Percentiles rank a stretch among this genome's conserved stretches.
Conservation (phyloP, 2,113 vertebrate genomes). For the Leptocoma aspasia region DNA sequence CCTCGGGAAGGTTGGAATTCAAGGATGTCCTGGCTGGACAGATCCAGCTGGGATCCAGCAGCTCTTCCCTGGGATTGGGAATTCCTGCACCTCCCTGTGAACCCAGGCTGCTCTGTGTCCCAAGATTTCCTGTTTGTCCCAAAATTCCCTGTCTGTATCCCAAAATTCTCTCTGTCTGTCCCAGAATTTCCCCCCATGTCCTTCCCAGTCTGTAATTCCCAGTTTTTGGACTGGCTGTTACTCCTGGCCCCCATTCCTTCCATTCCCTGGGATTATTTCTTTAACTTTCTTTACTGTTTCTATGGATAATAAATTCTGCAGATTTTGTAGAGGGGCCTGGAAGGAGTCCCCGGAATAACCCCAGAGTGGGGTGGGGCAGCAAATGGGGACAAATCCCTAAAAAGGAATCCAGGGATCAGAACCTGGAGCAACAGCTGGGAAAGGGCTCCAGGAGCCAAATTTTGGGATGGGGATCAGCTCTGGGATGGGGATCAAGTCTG, state of each 20-base stretch:
- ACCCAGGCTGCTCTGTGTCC: background rate
- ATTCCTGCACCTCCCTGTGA: background rate
- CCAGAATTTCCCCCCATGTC: background rate
- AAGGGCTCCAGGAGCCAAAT: rapidly evolving
- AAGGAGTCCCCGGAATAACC: background rate
- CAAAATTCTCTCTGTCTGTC: background rate
- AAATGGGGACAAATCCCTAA: background rate
- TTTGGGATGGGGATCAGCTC: rapidly evolving
- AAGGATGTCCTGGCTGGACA: background rate
- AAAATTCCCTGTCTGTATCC: background rate
- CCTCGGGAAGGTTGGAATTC: background rate
- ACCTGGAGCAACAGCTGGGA: background rate
- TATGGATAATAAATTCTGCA: background rate
- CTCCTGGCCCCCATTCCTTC: background rate
- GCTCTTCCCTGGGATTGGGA: background rate
- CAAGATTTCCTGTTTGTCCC: background rate
- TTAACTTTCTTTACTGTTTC: background rate
- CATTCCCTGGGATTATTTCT: background rate
- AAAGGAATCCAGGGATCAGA: rapidly evolving
- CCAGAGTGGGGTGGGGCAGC: rapidly evolving
- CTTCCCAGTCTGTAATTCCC: background rate
- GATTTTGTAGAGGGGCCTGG: background rate
- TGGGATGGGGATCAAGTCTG: too few species aligned
- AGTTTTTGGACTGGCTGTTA: background rate
- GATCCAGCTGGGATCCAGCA: background rate